Percentiles rank a stretch among this genome's conserved stretches.
These are phyloP conservation scores for Tenthredo notha DNA, from an alignment of 2,888 invertebrate genomes.

Conservation along the genomic window DNA sequence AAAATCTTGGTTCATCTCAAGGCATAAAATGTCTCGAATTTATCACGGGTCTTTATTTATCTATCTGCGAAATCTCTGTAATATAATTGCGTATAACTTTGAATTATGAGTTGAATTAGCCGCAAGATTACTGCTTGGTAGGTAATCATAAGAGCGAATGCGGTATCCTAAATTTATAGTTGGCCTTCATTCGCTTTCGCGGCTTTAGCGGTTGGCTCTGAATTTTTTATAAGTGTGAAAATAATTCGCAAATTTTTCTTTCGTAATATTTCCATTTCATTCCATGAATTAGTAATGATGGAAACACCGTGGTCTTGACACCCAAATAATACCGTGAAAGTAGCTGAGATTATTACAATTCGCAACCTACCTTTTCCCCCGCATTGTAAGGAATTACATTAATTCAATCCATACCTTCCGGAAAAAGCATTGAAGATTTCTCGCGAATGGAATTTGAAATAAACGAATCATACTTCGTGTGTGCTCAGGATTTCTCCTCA, in stretches of 20 bases:
- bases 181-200: background rate
- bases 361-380: background rate
- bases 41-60: background rate
- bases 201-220: background rate
- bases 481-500: constrained; percentile 15
- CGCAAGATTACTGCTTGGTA: background rate
- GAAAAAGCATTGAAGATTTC: background rate
- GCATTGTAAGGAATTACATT: background rate
- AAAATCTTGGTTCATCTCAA: background rate
- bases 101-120: background rate
- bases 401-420: background rate
- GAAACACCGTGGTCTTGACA: background rate
- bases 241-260: background rate
- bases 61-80: background rate
- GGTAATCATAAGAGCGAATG: background rate
- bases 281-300: background rate
- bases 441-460: background rate
- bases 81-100: constrained; percentile 2
- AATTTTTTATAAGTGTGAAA: background rate
- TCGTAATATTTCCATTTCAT: background rate
- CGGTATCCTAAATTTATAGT: background rate
- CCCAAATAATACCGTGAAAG: background rate
- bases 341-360: constrained; percentile 6
- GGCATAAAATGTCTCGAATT: background rate
- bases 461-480: background rate